Percentiles rank a stretch among this genome's conserved stretches.
Conservation (phyloP, 2,113 vertebrate species). For the Chionis minor region DNA sequence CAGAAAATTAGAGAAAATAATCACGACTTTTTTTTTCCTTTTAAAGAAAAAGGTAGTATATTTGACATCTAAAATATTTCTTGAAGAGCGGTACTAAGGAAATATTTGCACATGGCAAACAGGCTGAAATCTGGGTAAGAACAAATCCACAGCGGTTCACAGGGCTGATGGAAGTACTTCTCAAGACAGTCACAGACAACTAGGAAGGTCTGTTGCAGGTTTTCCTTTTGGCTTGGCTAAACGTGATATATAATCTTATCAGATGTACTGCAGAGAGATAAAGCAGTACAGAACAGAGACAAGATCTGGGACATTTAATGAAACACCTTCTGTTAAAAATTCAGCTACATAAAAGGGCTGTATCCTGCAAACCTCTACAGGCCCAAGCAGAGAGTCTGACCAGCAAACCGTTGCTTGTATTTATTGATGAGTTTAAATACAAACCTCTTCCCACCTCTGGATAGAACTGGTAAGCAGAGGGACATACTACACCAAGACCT, state of each 20-base stretch:
- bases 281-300: neutral
- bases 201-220: conserved; percentile 36
- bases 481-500: neutral
- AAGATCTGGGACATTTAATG: conserved; percentile 44
- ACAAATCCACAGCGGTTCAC: neutral
- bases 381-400: neutral
- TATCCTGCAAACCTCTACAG: neutral
- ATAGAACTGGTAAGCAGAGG: neutral
- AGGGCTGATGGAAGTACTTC: neutral
- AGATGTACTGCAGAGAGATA: conserved; percentile 18
- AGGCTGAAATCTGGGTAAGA: neutral
- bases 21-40: neutral
- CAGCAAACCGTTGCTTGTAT: neutral
- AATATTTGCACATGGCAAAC: neutral
- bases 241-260: neutral
- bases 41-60: neutral
- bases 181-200: conserved; percentile 10
- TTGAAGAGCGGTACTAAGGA: neutral
- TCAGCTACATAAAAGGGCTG: neutral
- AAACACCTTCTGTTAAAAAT: conserved; percentile 57
- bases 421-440: neutral
- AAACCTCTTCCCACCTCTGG: neutral
- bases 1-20: neutral
- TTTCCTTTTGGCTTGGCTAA: conserved; percentile 53
- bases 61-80: neutral